Percentiles rank a stretch among this genome's conserved stretches.
phyloP scores from a whole-genome alignment of 2,888 invertebrate species.

The Aproaerema taeniolella region DNA sequence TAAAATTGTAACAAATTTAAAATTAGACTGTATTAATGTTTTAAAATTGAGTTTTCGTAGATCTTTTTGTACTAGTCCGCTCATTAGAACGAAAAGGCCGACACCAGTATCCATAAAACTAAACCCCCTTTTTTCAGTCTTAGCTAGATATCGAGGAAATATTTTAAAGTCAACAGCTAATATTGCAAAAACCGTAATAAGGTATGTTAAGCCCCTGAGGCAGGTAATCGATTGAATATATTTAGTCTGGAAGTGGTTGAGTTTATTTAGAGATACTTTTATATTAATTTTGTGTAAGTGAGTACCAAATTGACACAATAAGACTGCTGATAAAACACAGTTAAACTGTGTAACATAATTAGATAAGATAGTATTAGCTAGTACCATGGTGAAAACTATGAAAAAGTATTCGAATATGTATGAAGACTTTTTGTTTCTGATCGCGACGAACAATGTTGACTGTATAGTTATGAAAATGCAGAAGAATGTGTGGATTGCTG shows the following conservation, averaged over 20 bases:
- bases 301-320: not conserved
- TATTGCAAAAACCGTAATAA: constrained; percentile 88
- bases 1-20: constrained; percentile 47
- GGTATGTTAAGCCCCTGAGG: constrained; percentile 82
- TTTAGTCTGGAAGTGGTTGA: constrained; percentile 30
- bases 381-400: constrained; percentile 74
- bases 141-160: constrained; percentile 91
- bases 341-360: not conserved
- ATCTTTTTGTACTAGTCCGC: constrained; percentile 83
- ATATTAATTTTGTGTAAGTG: not conserved
- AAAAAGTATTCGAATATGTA: constrained; percentile 74
- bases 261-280: constrained; percentile 22
- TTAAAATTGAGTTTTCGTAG: constrained; percentile 35
- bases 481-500: constrained; percentile 66
- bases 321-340: not conserved
- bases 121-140: constrained; percentile 91
- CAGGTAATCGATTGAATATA: constrained; percentile 77
- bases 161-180: constrained; percentile 95
- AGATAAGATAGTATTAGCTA: constrained; percentile 32
- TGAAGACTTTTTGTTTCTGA: too few species aligned
- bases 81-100: constrained; percentile 89
- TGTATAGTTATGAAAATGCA: constrained; percentile 58
- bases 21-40: constrained; percentile 49
- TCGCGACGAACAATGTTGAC: too few species aligned
- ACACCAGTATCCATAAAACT: constrained; percentile 98